Percentiles rank a stretch among this genome's conserved stretches.
These are phyloP conservation scores for Drosophila nannoptera DNA, from an alignment of 1,140 invertebrate genomes.

Conservation along the genomic window DNA sequence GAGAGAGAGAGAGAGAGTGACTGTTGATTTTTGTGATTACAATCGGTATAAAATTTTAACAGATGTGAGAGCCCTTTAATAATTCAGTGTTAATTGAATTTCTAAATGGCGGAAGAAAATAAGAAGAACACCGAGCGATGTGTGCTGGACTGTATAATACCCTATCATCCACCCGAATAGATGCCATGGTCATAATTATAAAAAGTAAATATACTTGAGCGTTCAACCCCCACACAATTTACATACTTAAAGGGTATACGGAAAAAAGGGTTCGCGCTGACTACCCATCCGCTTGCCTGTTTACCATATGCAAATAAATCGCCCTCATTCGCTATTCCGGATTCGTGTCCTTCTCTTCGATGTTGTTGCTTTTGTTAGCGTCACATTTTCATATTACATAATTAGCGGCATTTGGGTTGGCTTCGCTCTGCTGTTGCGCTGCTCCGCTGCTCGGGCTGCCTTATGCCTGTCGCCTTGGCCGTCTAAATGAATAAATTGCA, in stretches of 20 bases:
- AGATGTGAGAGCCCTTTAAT: conserved; percentile 24
- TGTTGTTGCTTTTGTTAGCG: conserved; percentile 41
- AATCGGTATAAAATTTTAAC: conserved; percentile 5
- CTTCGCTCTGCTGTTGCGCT: background rate
- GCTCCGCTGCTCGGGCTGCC: background rate
- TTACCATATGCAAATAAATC: conserved; percentile 75
- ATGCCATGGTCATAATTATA: background rate
- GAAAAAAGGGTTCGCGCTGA: conserved; percentile 42
- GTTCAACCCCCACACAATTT: too few relatives aligned
- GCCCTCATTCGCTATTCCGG: conserved; percentile 15
- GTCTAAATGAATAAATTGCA: conserved; percentile 68
- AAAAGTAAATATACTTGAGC: conserved; percentile 2
- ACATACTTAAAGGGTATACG: conserved; percentile 10
- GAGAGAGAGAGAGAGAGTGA: background rate
- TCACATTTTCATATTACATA: conserved; percentile 77
- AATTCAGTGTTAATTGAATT: conserved; percentile 70
- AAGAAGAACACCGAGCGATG: background rate
- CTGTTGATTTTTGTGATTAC: conserved; percentile 2
- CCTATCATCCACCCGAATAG: background rate
- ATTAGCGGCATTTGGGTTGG: conserved; percentile 58
- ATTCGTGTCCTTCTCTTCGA: conserved; percentile 27
- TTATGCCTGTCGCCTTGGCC: background rate
- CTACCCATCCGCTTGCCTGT: conserved; percentile 31
- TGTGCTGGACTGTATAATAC: background rate
- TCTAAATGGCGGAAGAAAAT: conserved; percentile 47